Evolutionary conservation across 2,113 vertebrate species (phyloP), one percentile per base, ranked within the genome.

Genomic region (Phoxinus phoxinus): DNA sequence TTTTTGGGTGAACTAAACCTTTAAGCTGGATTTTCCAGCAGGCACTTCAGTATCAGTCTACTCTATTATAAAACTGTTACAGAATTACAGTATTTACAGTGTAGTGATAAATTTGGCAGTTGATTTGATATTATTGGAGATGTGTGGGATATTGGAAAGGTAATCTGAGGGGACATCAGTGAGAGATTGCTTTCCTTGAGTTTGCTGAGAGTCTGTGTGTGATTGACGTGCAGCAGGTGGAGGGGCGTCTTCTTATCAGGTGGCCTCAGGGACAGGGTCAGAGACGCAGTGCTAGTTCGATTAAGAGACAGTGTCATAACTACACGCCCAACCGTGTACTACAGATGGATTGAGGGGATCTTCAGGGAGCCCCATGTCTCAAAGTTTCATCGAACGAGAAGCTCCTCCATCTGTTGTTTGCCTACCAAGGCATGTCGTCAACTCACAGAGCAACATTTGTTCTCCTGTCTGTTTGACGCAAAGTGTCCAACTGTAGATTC

Each of bases 201-300:
- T 15, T 74, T 65, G 61, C 35, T 27, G 35, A 65, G 89, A 92
- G 86, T 89, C 92, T 11, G 90, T 80, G 91, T 77, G 32, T 88
- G 92, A 94, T 94, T 88, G 80, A 94, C 92, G 89, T 9, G 51
- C 89, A 89, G 87, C 95, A 95, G 94, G 91, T 94, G 94, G 93
- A 86, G 10, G 27, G 85, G 84, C 81, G 90, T 94, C 69, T 15
- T 88, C 35, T 83, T 85, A 92, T 90, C 89, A 91, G 93, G 90
- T 90, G 90, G 90, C 92, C 91, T 88, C 78, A 0, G 0, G 89
- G 93, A 95, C 92, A 93, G 96, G 95, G 95, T 96, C 95, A 93
- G 87, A 87, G 89, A 90, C 79, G 92, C 90, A 89, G 91, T 92
- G 88, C 85, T 0, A 58, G 87, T 90, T 92, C 90, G 82, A 61